Evolutionary conservation across 2,797 vertebrate species (phyloP), one percentile per base, ranked within the genome.

Genomic region (Onychomys torridus): DNA sequence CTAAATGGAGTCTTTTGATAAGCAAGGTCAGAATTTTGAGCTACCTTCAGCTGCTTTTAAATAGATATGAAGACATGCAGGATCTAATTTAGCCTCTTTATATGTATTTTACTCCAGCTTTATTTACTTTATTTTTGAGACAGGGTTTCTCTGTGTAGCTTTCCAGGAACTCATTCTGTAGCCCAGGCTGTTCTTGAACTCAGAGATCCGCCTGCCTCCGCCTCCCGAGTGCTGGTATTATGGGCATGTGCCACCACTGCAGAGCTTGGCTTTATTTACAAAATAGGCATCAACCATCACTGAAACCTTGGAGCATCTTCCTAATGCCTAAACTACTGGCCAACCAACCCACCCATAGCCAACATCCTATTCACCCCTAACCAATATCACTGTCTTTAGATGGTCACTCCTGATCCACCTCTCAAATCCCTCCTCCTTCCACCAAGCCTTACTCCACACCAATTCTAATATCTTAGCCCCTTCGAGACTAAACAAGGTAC

Each of bases 1-100:
- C 86, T n/a, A 96, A 23, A 89, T 75, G 79, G 76, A 82, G 65
- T 55, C 23, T 69, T 95, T 34, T 32, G 79, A 67, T 59, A 57
- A 91, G 19, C 32, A 6, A 86, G 77, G 25, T 96, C 67, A 93
- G 65, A 78, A n/a, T 91, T 81, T 27, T 19, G 14, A 17, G 85
- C 5, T 69, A 40, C 21, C 37, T 88, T 12, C 27, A 84, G 14
- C 10, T 89, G 55, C 16, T 78, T 81, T 88, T 86, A 81, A 85
- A 75, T 10, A 69, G 43, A 67, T 49, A 14, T 23, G 65, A 87
- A 9, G 23, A 27, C n/a, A 88, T 14, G 32, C 16, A 78, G 67
- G 52, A 12, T 63, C 46, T 91, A 79, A 76, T 71, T 89, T 52
- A 49, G 19, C 7, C 61, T 69, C 76, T 81, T 79, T 86, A 76